These are phyloP conservation scores for Coccyzus lansbergi DNA, from an alignment of 2,797 vertebrate species.

Conservation along the genomic window DNA sequence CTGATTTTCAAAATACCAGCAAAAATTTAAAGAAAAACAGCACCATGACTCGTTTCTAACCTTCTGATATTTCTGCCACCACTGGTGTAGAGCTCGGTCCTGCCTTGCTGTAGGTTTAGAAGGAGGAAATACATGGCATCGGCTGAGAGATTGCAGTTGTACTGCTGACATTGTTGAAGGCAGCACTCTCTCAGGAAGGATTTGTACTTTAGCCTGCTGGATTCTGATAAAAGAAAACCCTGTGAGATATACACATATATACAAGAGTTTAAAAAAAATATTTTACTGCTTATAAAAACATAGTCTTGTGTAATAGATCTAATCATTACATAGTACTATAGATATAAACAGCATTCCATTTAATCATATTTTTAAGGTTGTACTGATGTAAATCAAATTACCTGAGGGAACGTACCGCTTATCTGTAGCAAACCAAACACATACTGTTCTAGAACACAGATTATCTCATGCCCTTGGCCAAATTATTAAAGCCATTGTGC, in stretches of 20 bases:
- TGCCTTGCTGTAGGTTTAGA: constrained; percentile 77
- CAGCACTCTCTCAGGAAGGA: constrained; percentile 93
- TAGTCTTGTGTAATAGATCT: neutral
- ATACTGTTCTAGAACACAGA: neutral
- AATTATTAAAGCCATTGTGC: neutral
- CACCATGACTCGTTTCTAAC: constrained; percentile 65
- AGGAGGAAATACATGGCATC: constrained; percentile 79
- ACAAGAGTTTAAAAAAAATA: neutral
- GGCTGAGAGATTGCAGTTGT: constrained; percentile 86
- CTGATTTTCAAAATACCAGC: neutral
- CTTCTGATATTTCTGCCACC: constrained; percentile 91
- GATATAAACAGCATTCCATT: neutral
- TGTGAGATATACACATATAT: neutral
- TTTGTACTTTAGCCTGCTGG: constrained; percentile 94
- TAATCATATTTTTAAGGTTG: neutral
- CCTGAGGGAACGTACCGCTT: neutral
- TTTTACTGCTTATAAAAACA: neutral
- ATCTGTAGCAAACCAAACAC: neutral
- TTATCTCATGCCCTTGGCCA: neutral
- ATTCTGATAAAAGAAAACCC: constrained; percentile 78
- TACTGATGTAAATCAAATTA: neutral
- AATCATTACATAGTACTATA: fast-evolving
- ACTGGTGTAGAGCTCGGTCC: constrained; percentile 81
- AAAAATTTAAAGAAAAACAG: neutral
- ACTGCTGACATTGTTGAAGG: constrained; percentile 90